Evolutionary conservation across 2,888 invertebrate genomes (phyloP), one percentile per base, ranked within the genome.

Genomic region (Hololepta plana): DNA sequence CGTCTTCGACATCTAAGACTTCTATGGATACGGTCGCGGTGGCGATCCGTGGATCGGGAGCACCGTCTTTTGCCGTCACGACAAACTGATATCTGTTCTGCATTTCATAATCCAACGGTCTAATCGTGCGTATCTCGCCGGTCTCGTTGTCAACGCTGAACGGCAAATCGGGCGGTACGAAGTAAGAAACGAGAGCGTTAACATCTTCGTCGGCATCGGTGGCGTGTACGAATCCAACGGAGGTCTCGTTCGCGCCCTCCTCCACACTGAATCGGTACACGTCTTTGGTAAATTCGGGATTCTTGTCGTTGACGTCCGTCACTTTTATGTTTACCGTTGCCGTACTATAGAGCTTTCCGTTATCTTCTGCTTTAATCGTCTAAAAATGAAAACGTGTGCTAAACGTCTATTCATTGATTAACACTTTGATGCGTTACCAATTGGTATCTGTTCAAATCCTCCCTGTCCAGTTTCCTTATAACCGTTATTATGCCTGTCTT

Each of bases 231-330:
- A 72, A 67, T 2, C 88, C 88, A 2, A 87, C 72, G 9, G 63
- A 53, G 13, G 63, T 63, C 14, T 60, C 59, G 1, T 55, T 42
- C 4, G 57, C 54, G 46, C 74, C 82, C 60, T 85, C 84, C 47
- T 75, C 73, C 1, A 84, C 76, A n/a, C 66, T 58, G 51, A 88
- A 88, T 20, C 67, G 57, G 42, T 88, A 88, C 0, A 82, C 80
- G 35, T 77, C 62, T 11, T 64, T 67, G n/a, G 79, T 69, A 44
- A 88, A 90, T 44, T 79, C 80, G 0, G 88, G 88, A 49, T 85
- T 87, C 43, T 87, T 84, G 45, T 90, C 88, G 46, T 88, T 88
- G 33, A 87, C 82, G 42, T 90, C 90, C 0, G 84, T 82, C 2
- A 90, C 81, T 46, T 76, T 77, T 29, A 90, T 79, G 42, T 85